Percentiles rank a stretch among this genome's conserved stretches.
Evolutionary conservation across 2,797 vertebrate species (phyloP).

Genomic region (Austrolebias charrua): DNA sequence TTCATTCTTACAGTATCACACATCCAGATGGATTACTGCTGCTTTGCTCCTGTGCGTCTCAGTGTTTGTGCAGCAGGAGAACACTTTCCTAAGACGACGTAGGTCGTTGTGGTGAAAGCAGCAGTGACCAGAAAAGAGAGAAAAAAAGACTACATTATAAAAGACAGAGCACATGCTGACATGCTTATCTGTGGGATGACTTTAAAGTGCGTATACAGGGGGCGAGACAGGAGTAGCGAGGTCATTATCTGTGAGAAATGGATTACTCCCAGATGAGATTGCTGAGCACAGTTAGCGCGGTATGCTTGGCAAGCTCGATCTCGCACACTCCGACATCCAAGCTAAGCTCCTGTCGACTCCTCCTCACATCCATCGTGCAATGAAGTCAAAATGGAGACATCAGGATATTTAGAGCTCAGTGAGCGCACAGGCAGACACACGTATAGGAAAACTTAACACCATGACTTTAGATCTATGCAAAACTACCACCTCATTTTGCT

Average conservation of each 20-base stretch:
- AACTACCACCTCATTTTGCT: neutral
- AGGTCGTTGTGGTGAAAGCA: neutral
- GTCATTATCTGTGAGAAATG: conserved; percentile 80
- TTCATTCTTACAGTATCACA: conserved; percentile 49
- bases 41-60: conserved; percentile 17
- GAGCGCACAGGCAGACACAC: neutral
- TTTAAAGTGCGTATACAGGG: conserved; percentile 65
- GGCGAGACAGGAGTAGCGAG: conserved; percentile 54
- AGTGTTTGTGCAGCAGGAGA: conserved; percentile 24
- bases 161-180: conserved; percentile 59
- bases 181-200: conserved; percentile 65
- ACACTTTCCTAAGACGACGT: conserved; percentile 20
- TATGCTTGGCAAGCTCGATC: conserved; percentile 51
- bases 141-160: conserved; percentile 21
- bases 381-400: conserved; percentile 66
- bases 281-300: conserved; percentile 62
- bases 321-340: conserved; percentile 26
- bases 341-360: conserved; percentile 57
- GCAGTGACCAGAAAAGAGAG: conserved; percentile 11
- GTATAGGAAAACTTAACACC: neutral
- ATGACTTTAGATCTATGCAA: conserved; percentile 19
- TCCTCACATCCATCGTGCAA: conserved; percentile 45
- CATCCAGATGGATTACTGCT: conserved; percentile 28
- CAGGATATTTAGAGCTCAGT: conserved; percentile 31
- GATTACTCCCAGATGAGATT: conserved; percentile 83